Conservation (phyloP, 92 coral and sea anemone genomes). For the Diadumene lineata region DNA sequence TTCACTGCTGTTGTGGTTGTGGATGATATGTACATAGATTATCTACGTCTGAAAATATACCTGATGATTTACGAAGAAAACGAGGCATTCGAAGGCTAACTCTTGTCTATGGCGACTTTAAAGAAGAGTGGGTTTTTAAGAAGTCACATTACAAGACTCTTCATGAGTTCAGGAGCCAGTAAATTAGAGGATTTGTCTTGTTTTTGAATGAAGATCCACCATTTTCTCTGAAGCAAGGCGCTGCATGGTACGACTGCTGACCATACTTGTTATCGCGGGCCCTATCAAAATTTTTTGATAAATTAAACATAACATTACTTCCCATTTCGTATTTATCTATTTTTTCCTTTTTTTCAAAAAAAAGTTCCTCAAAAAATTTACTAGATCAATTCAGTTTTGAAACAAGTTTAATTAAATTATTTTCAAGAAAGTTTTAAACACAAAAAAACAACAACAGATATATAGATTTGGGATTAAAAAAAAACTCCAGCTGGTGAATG, state of each 20-base stretch:
- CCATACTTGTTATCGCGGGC: slow-evolving; percentile 30
- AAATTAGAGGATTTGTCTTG: slow-evolving; percentile 14
- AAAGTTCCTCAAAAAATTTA: too few relatives aligned
- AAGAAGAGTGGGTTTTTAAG: not conserved
- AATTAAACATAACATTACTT: too few relatives aligned
- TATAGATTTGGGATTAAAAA: too few relatives aligned
- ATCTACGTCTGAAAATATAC: slow-evolving; percentile 16
- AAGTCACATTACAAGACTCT: slow-evolving; percentile 28
- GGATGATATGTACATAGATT: too few relatives aligned
- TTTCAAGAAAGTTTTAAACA: too few relatives aligned
- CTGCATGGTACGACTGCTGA: slow-evolving; percentile 67
- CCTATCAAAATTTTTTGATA: not conserved
- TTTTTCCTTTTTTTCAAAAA: too few relatives aligned
- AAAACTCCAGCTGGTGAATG: too few relatives aligned
- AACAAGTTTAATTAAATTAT: too few relatives aligned
- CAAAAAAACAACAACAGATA: too few relatives aligned
- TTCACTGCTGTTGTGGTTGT: not conserved
- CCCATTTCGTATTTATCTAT: too few relatives aligned
- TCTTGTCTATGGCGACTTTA: not conserved
- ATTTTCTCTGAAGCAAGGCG: slow-evolving; percentile 45
- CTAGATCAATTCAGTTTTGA: too few relatives aligned
- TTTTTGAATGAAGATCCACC: slow-evolving; percentile 34
- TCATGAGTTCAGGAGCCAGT: not conserved
- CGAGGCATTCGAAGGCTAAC: slow-evolving; percentile 82
- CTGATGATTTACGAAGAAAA: slow-evolving; percentile 78